phyloP scores from a whole-genome alignment of 2,113 vertebrate genomes.

The Marmota flaviventris region DNA sequence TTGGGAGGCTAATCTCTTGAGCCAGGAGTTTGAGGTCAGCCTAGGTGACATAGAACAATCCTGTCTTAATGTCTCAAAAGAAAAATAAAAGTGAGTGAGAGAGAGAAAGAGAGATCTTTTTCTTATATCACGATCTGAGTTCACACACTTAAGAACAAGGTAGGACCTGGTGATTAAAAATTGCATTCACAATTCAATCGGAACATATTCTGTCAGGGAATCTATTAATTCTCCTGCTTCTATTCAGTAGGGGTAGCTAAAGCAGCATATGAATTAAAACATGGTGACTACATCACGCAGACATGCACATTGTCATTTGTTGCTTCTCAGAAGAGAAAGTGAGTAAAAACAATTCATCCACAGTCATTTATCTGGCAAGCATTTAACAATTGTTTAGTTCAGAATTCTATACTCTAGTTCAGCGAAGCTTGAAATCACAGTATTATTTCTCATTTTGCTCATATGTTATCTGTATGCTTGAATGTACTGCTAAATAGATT shows the following conservation, averaged over 20 bases:
- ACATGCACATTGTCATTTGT: not conserved
- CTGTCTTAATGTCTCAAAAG: no score
- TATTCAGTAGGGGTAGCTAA: conserved; percentile 87
- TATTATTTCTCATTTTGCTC: conserved; percentile 83
- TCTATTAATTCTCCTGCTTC: conserved; percentile 86
- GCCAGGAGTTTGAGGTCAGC: not conserved
- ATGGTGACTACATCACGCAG: not conserved
- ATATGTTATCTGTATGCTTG: conserved; percentile 81
- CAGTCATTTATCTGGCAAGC: conserved; percentile 62
- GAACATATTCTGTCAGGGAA: conserved; percentile 79
- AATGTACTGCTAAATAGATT: conserved; percentile 78
- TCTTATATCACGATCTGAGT: conserved; percentile 83
- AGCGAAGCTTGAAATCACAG: conserved; percentile 82
- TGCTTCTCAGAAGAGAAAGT: conserved; percentile 15
- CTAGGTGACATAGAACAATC: not conserved
- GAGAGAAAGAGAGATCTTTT: not conserved
- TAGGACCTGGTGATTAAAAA: conserved; percentile 84
- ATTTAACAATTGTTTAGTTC: conserved; percentile 80
- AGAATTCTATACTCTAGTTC: conserved; percentile 67
- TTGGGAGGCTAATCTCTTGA: no score
- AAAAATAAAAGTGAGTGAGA: not conserved
- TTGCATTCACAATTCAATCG: conserved; percentile 81
- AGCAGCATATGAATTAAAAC: conserved; percentile 48
- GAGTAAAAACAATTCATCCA: conserved; percentile 49
- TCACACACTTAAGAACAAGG: conserved; percentile 87